Conservation (phyloP, 2,888 invertebrate species). For the Anthrax anthrax region DNA sequence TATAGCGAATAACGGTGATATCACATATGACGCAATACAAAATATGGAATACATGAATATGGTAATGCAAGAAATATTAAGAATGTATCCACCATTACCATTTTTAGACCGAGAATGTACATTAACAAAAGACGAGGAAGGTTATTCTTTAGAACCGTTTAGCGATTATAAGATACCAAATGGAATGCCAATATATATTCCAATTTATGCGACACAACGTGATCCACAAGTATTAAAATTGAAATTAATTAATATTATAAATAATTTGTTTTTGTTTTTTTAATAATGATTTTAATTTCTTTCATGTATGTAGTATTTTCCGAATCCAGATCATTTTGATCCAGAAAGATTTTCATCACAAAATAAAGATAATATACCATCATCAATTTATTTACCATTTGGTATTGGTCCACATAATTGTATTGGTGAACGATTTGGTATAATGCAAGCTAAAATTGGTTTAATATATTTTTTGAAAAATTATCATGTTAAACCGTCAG, state of each 20-base stretch:
- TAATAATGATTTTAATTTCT: not conserved
- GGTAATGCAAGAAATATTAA: slow-evolving; percentile 36
- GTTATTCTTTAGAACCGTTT: slow-evolving; percentile 24
- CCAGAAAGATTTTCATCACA: slow-evolving; percentile 31
- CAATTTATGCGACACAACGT: slow-evolving; percentile 27
- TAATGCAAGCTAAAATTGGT: slow-evolving; percentile 26
- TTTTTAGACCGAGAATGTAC: slow-evolving; percentile 30
- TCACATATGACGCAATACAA: slow-evolving; percentile 31
- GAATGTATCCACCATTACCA: slow-evolving; percentile 36
- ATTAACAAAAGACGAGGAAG: slow-evolving; percentile 13
- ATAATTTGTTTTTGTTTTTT: not conserved
- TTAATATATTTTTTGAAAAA: slow-evolving; percentile 27
- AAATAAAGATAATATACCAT: slow-evolving; percentile 24
- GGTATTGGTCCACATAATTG: slow-evolving; percentile 29
- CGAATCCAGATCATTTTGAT: slow-evolving; percentile 26
- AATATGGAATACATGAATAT: slow-evolving; percentile 35
- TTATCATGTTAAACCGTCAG: slow-evolving; percentile 19
- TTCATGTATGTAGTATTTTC: slow-evolving; percentile 16
- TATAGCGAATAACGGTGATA: slow-evolving; percentile 23
- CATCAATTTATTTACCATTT: slow-evolving; percentile 28
- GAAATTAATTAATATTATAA: not conserved
- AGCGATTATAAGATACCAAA: slow-evolving; percentile 21
- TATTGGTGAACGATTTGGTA: slow-evolving; percentile 29
- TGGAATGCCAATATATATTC: slow-evolving; percentile 29
- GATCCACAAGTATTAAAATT: slow-evolving; percentile 30